These are phyloP conservation scores for Champsocephalus gunnari DNA, from an alignment of 2,797 vertebrate species.

Conservation along the genomic window DNA sequence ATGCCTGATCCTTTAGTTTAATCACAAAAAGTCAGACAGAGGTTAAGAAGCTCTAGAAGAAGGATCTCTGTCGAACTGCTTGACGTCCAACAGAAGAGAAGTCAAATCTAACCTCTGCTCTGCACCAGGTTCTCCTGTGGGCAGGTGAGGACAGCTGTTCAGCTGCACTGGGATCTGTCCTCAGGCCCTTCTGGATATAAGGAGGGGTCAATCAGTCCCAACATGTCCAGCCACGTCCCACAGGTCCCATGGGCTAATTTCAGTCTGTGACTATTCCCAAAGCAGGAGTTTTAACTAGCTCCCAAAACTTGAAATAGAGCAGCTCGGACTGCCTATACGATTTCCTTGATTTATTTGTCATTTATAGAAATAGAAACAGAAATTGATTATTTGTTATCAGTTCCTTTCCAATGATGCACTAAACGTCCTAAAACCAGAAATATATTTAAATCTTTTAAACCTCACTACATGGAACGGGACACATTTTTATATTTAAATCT, in stretches of 20 bases:
- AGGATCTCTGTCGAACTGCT: constrained; percentile 13
- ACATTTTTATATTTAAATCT: constrained; percentile 1
- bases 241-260: constrained; percentile 30
- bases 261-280: constrained; percentile 36
- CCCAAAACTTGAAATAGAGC: neutral
- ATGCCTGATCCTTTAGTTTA: neutral
- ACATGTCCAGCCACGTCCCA: constrained; percentile 63
- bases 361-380: too few relatives aligned
- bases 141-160: constrained; percentile 58
- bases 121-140: constrained; percentile 21
- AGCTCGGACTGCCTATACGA: neutral
- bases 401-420: neutral
- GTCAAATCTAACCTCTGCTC: constrained; percentile 15
- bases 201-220: constrained; percentile 40
- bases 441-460: neutral
- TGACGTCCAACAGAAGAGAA: constrained; percentile 1
- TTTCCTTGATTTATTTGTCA: neutral
- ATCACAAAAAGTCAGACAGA: neutral
- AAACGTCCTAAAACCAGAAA: neutral
- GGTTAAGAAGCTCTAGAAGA: constrained; percentile 14
- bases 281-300: constrained; percentile 17
- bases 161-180: constrained; percentile 44
- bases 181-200: constrained; percentile 44
- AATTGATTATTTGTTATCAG: neutral
- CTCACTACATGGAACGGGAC: neutral